A percentile compares a stretch with the other conserved stretches of the same genome.
Conservation (phyloP, 2,888 invertebrate genomes). For the Tenodera sinensis region DNA sequence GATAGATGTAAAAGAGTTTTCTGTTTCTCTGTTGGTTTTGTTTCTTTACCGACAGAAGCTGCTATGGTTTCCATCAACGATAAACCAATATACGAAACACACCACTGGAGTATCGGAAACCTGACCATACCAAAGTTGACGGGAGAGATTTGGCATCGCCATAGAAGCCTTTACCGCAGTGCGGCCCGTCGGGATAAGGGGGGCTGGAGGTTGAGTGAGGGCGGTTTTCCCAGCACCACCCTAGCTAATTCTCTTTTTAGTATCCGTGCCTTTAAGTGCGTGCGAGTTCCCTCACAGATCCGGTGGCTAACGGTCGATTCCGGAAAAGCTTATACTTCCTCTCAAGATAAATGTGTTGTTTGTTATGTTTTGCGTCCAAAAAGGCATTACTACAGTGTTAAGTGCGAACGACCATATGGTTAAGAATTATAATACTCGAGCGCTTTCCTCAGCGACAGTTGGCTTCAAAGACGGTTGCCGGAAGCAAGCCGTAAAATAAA, state of each 20-base stretch:
- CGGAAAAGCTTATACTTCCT: no score
- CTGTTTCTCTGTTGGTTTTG: neutral
- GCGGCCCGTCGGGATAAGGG: no score
- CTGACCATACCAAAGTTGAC: neutral
- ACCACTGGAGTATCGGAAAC: neutral
- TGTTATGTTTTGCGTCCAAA: no score
- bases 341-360: no score
- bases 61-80: neutral
- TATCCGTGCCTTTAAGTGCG: neutral
- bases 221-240: neutral
- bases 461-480: no score
- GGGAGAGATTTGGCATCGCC: neutral
- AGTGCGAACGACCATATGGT: no score
- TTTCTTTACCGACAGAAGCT: neutral
- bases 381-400: no score
- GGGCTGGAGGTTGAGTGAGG: neutral
- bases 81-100: neutral
- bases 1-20: no score
- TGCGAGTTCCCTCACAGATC: neutral
- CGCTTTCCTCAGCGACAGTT: no score
- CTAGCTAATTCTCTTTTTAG: neutral
- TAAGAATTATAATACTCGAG: no score
- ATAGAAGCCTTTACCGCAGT: neutral
- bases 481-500: no score
- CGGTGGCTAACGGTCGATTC: neutral